These are phyloP conservation scores for Eptatretus atami DNA, from an alignment of 2,797 vertebrate species.

Conservation along the genomic window DNA sequence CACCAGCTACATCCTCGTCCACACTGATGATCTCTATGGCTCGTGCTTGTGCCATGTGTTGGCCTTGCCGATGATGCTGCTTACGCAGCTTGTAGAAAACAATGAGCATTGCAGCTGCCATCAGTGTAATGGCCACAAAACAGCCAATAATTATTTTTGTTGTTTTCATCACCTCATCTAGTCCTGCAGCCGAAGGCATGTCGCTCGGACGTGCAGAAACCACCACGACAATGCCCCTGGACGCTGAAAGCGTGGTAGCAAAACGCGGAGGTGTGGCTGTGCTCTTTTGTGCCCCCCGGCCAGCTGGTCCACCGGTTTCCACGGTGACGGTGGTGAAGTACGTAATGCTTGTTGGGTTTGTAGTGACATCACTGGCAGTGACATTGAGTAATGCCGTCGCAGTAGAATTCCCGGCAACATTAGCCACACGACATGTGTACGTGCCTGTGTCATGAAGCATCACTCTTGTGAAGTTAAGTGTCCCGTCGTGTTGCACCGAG, in stretches of 20 bases:
- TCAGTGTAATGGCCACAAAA: conserved; percentile 95
- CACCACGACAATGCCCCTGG: conserved; percentile 59
- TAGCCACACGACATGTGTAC: conserved; percentile 96
- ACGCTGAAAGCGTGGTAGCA: conserved; percentile 52
- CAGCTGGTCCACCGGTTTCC: conserved; percentile 75
- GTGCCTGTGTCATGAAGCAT: conserved; percentile 86
- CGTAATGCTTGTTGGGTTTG: conserved; percentile 26
- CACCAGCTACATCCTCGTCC: conserved; percentile 78
- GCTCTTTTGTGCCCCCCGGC: conserved; percentile 59
- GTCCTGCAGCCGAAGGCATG: conserved; percentile 33
- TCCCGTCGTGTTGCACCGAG: conserved; percentile 83
- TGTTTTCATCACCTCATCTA: conserved; percentile 99
- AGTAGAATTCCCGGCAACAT: conserved; percentile 89
- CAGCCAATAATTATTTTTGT: conserved; percentile 99
- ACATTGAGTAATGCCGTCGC: conserved; percentile 88
- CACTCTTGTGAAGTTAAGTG: conserved; percentile 90
- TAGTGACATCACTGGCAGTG: conserved; percentile 53
- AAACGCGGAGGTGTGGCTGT: conserved; percentile 42
- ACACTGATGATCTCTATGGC: conserved; percentile 97
- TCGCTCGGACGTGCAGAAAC: conserved; percentile 37
- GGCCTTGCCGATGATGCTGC: conserved; percentile 93
- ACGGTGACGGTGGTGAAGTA: conserved; percentile 97
- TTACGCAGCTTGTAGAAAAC: conserved; percentile 99
- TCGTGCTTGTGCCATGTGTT: conserved; percentile 49
- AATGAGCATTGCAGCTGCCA: conserved; percentile 97